phyloP scores from a whole-genome alignment of 1,140 invertebrate genomes.

The Tachypleus tridentatus region DNA sequence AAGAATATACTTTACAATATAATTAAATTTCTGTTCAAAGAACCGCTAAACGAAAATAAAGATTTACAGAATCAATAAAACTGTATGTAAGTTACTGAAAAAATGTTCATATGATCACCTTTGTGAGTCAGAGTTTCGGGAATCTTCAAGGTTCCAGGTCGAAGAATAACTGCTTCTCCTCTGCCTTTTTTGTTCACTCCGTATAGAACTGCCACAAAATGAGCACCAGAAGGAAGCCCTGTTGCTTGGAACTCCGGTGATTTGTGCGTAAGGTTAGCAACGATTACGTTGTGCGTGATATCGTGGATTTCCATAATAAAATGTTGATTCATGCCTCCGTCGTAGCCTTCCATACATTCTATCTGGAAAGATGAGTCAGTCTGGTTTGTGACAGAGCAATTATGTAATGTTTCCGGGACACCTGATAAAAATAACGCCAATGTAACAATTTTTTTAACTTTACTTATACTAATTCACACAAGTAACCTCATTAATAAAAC shows the following conservation, averaged over 20 bases:
- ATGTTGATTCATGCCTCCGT: slow-evolving; percentile 64
- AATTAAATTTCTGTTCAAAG: no score
- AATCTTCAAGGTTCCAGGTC: slow-evolving; percentile 14
- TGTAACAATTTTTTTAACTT: no score
- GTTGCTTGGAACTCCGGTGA: slow-evolving; percentile 17
- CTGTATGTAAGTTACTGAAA: no score
- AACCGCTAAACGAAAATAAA: no score
- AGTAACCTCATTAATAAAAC: no score
- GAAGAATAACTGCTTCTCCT: slow-evolving; percentile 40
- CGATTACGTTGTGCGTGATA: slow-evolving; percentile 32
- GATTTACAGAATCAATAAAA: no score
- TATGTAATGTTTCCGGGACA: slow-evolving; percentile 61
- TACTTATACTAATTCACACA: no score
- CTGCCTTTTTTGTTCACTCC: slow-evolving; percentile 55
- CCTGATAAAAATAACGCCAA: slow-evolving; percentile 37
- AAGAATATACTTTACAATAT: no score
- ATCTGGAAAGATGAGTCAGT: slow-evolving; percentile 63
- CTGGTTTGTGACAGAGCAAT: slow-evolving; percentile 74
- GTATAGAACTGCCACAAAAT: slow-evolving; percentile 42
- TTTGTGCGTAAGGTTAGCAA: slow-evolving; percentile 14
- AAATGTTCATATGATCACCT: slow-evolving; percentile 8
- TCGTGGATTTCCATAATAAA: slow-evolving; percentile 64
- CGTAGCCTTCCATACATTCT: slow-evolving; percentile 67
- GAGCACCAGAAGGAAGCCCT: slow-evolving; percentile 14
- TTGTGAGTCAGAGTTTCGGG: slow-evolving; percentile 21